Evolutionary conservation across 2,113 vertebrate species (phyloP).

Genomic region (Spea multiplicata): DNA sequence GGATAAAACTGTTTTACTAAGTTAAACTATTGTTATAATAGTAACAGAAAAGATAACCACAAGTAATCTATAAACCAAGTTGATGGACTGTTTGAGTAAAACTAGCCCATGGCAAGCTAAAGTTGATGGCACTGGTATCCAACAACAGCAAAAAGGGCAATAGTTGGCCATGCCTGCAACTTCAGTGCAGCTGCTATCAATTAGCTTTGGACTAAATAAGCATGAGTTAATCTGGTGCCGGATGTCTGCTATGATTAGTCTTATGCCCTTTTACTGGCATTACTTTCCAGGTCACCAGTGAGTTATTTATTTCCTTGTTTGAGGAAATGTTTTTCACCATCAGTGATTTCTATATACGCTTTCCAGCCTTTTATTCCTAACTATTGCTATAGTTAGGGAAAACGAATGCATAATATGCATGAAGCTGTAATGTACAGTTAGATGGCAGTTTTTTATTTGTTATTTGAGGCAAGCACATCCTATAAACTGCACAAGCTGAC

Average conservation of each 20-base stretch:
- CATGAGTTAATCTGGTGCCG: not conserved
- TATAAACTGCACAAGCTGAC: no score
- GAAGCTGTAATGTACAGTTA: constrained; percentile 9
- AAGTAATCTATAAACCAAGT: no score
- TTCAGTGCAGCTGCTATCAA: not conserved
- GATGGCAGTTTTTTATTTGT: no score
- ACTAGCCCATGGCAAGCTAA: no score
- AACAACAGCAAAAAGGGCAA: no score
- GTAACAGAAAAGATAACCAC: no score
- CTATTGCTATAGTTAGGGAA: constrained; percentile 10
- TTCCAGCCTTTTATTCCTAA: not conserved
- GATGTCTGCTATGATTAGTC: constrained; percentile 12
- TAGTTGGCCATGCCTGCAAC: not conserved
- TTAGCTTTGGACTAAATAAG: not conserved
- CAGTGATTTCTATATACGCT: constrained; percentile 33
- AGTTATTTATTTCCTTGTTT: constrained; percentile 41
- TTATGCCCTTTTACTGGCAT: constrained; percentile 11
- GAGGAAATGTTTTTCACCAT: constrained; percentile 41
- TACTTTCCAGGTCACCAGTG: constrained; percentile 17
- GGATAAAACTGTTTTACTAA: no score
- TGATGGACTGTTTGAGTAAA: no score
- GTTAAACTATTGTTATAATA: no score
- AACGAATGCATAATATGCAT: constrained; percentile 18
- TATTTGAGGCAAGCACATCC: no score
- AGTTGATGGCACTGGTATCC: no score